These are phyloP conservation scores for Pogoniulus pusillus DNA, from an alignment of 2,797 vertebrate genomes.

Conservation along the genomic window DNA sequence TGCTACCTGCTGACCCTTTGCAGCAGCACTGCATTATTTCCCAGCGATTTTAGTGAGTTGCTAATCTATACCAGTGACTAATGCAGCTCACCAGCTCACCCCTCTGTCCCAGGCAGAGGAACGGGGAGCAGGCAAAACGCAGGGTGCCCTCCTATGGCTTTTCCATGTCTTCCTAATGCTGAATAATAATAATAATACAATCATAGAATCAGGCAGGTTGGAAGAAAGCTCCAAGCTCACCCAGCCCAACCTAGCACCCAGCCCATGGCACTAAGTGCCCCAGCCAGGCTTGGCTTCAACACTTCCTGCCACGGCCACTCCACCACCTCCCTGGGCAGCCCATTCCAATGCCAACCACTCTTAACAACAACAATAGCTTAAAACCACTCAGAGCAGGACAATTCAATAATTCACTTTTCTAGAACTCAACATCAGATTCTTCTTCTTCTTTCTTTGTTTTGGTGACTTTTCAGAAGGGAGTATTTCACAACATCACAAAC, in stretches of 20 bases:
- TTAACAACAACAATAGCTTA: not conserved
- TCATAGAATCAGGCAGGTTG: too few relatives aligned
- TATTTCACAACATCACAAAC: not conserved
- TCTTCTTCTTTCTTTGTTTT: not conserved
- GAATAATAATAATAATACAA: not conserved
- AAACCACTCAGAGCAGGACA: not conserved
- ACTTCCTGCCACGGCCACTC: too few relatives aligned
- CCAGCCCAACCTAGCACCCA: too few relatives aligned
- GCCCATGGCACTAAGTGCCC: too few relatives aligned
- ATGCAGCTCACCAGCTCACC: not conserved
- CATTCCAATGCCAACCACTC: too few relatives aligned
- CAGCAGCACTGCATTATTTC: constrained; percentile 8
- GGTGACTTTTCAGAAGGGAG: not conserved
- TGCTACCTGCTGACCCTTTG: not conserved
- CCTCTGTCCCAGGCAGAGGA: not conserved
- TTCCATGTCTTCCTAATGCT: not conserved
- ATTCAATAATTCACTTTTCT: not conserved
- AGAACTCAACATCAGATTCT: not conserved
- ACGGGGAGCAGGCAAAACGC: not conserved
- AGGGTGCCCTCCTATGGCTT: not conserved
- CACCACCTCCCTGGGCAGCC: too few relatives aligned
- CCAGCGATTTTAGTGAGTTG: not conserved
- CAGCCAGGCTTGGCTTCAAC: too few relatives aligned
- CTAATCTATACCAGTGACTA: not conserved
- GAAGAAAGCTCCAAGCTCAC: too few relatives aligned